Evolutionary conservation across 2,797 vertebrate species (phyloP), one percentile per base, ranked within the genome.

Genomic region (Silurus lanzhouensis): DNA sequence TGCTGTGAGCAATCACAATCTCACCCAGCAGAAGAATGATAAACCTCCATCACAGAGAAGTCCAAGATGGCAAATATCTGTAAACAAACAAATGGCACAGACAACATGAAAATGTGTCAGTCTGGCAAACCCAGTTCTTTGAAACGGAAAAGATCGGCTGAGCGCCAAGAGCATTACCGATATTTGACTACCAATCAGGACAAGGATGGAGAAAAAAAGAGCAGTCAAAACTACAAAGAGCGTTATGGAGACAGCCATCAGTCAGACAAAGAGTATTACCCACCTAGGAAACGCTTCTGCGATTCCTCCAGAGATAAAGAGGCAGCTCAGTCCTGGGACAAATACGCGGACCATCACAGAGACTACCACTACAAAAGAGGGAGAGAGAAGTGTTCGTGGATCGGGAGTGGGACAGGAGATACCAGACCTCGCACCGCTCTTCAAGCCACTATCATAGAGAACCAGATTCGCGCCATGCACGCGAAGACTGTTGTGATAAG

Each of bases 271-370:
- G 31, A 31, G 31, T 31, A 31, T 67, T 88, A 89, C 31, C 55
- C 84, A 0, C 92, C 92, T 68, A 91, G 91, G 0, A 94, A 95
- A 17, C 91, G 90, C 20, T 90, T 91, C 6, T 93, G 93, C 92
- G 93, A 89, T 86, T 89, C 91, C 79, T 90, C 94, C 52, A 57
- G 77, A 83, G 89, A 88, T 20, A 77, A 85, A 72, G 81, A 87
- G 3, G 88, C 84, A 0, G 92, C 95, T 8, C 84, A 88, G 6
- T 38, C 84, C 0, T 25, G 93, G 76, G 91, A 91, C 64, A 93
- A 93, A 91, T 92, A 94, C 6, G 88, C 87, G 8, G 90, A 93
- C 78, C 83, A 84, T 46, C 84, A 58, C 64, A 20, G 82, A 77
- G 81, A 90, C 57, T 82, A 79, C 44, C 63, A 84, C 55, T 63